phyloP scores from a whole-genome alignment of 1,140 invertebrate genomes.

The Acyrthosiphon pisum region DNA sequence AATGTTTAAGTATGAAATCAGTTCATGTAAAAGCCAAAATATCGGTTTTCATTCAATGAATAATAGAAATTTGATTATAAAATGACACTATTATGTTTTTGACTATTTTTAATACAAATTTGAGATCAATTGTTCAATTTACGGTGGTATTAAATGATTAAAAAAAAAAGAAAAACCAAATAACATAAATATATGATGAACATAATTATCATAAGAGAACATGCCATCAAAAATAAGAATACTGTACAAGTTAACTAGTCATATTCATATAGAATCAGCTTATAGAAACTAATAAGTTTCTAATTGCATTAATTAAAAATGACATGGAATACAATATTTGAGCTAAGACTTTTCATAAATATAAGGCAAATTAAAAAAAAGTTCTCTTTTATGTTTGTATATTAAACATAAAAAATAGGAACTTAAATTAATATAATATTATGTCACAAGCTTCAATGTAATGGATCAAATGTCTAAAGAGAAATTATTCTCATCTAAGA shows the following conservation, averaged over 20 bases:
- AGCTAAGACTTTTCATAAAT: slow-evolving; percentile 26
- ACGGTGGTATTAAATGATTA: slow-evolving; percentile 30
- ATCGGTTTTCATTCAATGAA: background rate
- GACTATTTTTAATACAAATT: slow-evolving; percentile 28
- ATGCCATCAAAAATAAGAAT: slow-evolving; percentile 18
- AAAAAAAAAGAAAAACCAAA: background rate
- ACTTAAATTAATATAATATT: slow-evolving; percentile 34
- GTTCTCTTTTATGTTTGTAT: slow-evolving; percentile 37
- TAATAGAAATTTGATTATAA: slow-evolving; percentile 14
- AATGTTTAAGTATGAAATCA: background rate
- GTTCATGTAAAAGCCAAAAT: background rate
- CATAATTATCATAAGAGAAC: slow-evolving; percentile 5
- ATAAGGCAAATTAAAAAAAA: slow-evolving; percentile 25
- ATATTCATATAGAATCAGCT: background rate
- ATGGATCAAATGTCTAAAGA: slow-evolving; percentile 23
- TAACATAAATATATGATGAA: background rate
- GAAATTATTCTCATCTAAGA: slow-evolving; percentile 41
- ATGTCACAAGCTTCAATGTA: slow-evolving; percentile 37
- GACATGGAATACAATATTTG: background rate
- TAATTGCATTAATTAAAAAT: background rate
- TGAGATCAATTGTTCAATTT: slow-evolving; percentile 36
- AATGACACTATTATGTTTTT: slow-evolving; percentile 39
- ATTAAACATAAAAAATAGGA: slow-evolving; percentile 41
- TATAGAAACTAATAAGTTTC: background rate
- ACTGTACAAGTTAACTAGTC: background rate